Conservation (phyloP, 53 echinoderm and acorn worm species). For the Stichopus horrens region DNA sequence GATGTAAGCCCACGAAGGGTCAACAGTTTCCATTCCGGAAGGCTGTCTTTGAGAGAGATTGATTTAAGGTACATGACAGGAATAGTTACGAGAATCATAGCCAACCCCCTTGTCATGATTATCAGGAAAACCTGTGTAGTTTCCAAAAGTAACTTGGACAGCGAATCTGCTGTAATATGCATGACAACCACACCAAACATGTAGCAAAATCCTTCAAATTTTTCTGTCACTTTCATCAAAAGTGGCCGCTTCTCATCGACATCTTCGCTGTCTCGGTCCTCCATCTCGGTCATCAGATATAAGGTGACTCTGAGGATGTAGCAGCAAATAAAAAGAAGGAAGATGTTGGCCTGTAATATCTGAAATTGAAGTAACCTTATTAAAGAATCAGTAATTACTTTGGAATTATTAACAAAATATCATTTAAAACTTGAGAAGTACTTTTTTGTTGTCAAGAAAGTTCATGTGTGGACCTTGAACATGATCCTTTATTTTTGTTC, state of each 20-base stretch:
- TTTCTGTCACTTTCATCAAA: not conserved
- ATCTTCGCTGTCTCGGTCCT: not conserved
- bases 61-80: not conserved
- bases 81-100: not conserved
- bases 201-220: not conserved
- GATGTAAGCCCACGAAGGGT: not conserved
- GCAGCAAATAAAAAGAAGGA: not conserved
- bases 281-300: not conserved
- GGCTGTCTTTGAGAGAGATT: not conserved
- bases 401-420: no score
- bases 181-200: not conserved
- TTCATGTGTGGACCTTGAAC: no score
- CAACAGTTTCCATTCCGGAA: constrained; percentile 12
- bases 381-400: no score
- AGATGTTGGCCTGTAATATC: not conserved
- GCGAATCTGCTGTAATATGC: not conserved
- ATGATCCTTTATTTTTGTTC: no score
- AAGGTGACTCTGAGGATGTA: not conserved
- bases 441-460: no score
- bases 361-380: no score
- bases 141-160: not conserved
- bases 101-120: not conserved
- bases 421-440: no score
- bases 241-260: not conserved
- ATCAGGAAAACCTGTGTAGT: not conserved